Evolutionary conservation across 2,888 invertebrate species (phyloP).

Genomic region (Aspidiotus destructor): DNA sequence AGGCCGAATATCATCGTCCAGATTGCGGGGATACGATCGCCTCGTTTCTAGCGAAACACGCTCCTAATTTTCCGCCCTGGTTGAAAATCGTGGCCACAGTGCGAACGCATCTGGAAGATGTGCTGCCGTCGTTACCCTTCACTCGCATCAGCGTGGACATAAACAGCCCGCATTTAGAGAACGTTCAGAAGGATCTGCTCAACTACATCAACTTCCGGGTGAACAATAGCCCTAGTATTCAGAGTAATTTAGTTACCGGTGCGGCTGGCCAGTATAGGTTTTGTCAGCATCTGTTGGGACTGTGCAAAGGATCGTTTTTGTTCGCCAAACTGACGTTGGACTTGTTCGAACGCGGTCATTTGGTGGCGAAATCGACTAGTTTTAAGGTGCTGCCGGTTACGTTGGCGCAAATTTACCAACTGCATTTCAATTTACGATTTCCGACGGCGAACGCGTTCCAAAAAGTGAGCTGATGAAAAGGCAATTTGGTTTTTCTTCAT

Average conservation of each 20-base stretch:
- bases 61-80: slow-evolving; percentile 74
- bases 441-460: slow-evolving; percentile 84
- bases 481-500: neutral
- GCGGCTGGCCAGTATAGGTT: slow-evolving; percentile 60
- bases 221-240: slow-evolving; percentile 68
- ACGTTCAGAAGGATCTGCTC: slow-evolving; percentile 70
- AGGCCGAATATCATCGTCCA: slow-evolving; percentile 91
- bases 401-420: slow-evolving; percentile 75
- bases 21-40: slow-evolving; percentile 90
- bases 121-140: slow-evolving; percentile 74
- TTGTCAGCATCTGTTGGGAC: slow-evolving; percentile 68
- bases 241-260: slow-evolving; percentile 63
- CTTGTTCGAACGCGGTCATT: slow-evolving; percentile 79
- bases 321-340: slow-evolving; percentile 86
- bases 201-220: slow-evolving; percentile 80
- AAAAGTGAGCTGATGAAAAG: slow-evolving; percentile 44
- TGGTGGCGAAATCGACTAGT: slow-evolving; percentile 86
- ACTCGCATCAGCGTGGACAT: slow-evolving; percentile 57
- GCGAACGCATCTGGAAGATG: slow-evolving; percentile 69
- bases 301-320: slow-evolving; percentile 82
- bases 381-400: slow-evolving; percentile 87
- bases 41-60: slow-evolving; percentile 72
- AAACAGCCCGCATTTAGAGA: slow-evolving; percentile 51
- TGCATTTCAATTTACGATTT: slow-evolving; percentile 85
- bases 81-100: slow-evolving; percentile 82